Base-by-base conservation (phyloP, 2,113 vertebrate species). In the Echinops telfairi region DNA sequence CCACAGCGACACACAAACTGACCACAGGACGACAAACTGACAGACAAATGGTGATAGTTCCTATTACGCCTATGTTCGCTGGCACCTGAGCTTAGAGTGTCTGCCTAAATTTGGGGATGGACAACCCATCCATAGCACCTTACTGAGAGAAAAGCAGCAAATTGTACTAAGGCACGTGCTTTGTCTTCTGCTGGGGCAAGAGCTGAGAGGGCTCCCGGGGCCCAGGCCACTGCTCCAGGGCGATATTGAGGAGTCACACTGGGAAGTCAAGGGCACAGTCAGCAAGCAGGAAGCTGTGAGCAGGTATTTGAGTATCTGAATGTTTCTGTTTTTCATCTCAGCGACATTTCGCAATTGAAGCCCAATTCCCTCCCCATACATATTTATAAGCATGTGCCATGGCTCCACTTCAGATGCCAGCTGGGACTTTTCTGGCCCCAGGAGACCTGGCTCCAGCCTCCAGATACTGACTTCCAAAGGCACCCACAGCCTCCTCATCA, bases 241-340 rank as follows among this genome's bases (percentile, higher is more conserved):
- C 7, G 53, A 85, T 16, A 8, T 57, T 14, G 0, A 40, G 23
- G 23, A 75, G 19, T 11, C 90, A 88, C 6, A 0, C 0, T 2
- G 22, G 31, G 31, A 80, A 73, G 29, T 66, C 31, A 20, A 3
- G 29, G 3, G 1, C 4, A 10, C 77, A 71, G 31, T 40, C 64
- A 38, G 12, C 0, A 8, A 22, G 9, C 17, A 1, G 6, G 16
- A n/a, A 17, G 2, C 14, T 8, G 3, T 8, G 3, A 31, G 11
- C 60, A 23, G 2, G 4, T 19, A 22, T 1, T 40, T 40, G 33
- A 66, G 33, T 68, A 86, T 60, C 3, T 29, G 47, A 27, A 15
- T 20, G 2, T 17, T 40, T 22, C 20, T 47, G 20, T 11, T 60
- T 38, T 6, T 43, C 2, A 20, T 68, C 79, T 75, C 40, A 57